Base-by-base conservation (phyloP, 2,888 invertebrate genomes). In the Hermaeophaga mercurialis region DNA sequence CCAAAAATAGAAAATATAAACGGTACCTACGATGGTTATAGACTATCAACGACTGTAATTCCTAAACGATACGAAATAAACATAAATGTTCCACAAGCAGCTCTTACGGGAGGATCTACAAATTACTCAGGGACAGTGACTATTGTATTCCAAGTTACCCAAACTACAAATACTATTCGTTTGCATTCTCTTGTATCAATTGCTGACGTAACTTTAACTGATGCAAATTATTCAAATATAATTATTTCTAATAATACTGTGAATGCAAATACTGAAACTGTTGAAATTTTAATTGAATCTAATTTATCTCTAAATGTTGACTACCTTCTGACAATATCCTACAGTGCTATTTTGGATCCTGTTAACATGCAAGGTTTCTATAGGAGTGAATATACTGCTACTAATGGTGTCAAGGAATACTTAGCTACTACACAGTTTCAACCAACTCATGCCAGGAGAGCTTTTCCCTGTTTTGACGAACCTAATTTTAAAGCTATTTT, bases 61-160 rank as follows among this genome's bases (percentile, higher is more conserved):
- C 88, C 87, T 0, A 66, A 62, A 0, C 73, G 73, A n/a, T 89
- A 87, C 61, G 74, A 78, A 18, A 75, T 87, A 0, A 64, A 75
- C 0, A 64, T 88, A 3, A 76, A 74, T 11, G 28, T 71, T 5
- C 52, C 57, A 2, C 43, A 48, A 1, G 50, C 39, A 5, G 61
- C 61, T 18, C 63, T 67, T 38, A 57, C 43, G 0, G 57, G 54
- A 28, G 31, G 34, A 6, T 38, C 26, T 7, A 54, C 38, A 1
- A 31, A 22, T 1, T 62, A 52, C 19, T 9, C 14, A 3, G 61
- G 61, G 8, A 28, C 24, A 1, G 59, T 54, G 1, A 39, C 24
- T 8, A 58, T 60, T 7, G 31, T 26, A 14, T 60, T 60, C 19
- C 11, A 33, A 24, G 56, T 57, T 9, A 34, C 12, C 1, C 18